Conservation (phyloP, 2,888 invertebrate genomes). For the Amiota communis region DNA sequence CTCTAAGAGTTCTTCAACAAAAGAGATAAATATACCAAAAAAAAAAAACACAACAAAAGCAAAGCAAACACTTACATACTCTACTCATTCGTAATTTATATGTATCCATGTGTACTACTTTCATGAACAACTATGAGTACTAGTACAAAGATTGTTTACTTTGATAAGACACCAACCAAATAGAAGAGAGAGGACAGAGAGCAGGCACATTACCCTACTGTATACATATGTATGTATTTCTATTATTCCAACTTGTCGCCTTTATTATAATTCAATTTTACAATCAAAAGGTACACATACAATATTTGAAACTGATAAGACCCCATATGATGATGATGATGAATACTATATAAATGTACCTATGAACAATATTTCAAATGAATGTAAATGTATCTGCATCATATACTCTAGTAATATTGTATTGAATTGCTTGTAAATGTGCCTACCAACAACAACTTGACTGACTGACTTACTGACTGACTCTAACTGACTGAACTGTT, state of each 20-base stretch:
- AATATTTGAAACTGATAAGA: not conserved
- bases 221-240: no score
- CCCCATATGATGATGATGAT: not conserved
- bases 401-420: no score
- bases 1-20: conserved; percentile 6
- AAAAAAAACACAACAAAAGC: conserved; percentile 32
- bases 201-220: not conserved
- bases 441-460: no score
- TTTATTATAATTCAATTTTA: conserved; percentile 15
- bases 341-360: no score
- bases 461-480: no score
- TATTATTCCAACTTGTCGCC: not conserved
- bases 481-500: not conserved
- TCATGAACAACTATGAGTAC: not conserved
- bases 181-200: not conserved
- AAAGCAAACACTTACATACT: no score
- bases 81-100: no score
- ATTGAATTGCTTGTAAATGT: no score
- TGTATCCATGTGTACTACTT: no score
- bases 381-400: no score
- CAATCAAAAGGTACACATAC: conserved; percentile 2
- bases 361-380: no score
- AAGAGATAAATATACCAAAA: conserved; percentile 31
- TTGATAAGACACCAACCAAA: not conserved
- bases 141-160: conserved; percentile 13